Conservation (phyloP, 2,113 vertebrate species). For the Oryzias celebensis region DNA sequence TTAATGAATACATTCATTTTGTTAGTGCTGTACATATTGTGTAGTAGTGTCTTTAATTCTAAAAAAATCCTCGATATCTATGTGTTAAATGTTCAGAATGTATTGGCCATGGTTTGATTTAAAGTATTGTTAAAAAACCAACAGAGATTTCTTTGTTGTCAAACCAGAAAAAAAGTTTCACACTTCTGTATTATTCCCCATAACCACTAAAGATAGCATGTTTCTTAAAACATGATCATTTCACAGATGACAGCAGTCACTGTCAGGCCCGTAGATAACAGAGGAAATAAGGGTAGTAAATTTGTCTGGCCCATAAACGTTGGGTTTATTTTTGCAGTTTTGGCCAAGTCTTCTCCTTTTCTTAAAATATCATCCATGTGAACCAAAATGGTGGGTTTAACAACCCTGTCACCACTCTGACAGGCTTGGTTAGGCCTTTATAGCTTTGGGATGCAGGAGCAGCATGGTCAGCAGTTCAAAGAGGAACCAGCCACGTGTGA, state of each 20-base stretch:
- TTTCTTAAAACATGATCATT: no score
- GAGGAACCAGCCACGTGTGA: conserved; percentile 40
- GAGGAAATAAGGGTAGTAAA: conserved; percentile 58
- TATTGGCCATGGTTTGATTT: no score
- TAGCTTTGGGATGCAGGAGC: conserved; percentile 35
- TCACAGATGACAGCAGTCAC: neutral
- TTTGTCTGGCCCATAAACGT: conserved; percentile 66
- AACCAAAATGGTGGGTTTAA: conserved; percentile 60
- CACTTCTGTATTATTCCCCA: no score
- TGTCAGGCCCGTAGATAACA: conserved; percentile 25
- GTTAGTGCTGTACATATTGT: no score
- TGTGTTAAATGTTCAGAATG: no score
- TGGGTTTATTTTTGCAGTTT: conserved; percentile 72
- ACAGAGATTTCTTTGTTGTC: no score
- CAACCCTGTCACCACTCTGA: conserved; percentile 46
- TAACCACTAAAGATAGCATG: no score
- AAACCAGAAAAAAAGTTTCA: no score
- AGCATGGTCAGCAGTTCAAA: conserved; percentile 49
- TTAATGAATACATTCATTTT: no score
- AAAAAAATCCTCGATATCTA: no score
- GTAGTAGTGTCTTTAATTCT: no score
- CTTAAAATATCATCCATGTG: conserved; percentile 61
- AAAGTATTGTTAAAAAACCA: no score
- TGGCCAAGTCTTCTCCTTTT: conserved; percentile 56
- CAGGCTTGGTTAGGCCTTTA: conserved; percentile 49